Conservation (phyloP, 1,140 invertebrate genomes). For the Anthonomus grandis region DNA sequence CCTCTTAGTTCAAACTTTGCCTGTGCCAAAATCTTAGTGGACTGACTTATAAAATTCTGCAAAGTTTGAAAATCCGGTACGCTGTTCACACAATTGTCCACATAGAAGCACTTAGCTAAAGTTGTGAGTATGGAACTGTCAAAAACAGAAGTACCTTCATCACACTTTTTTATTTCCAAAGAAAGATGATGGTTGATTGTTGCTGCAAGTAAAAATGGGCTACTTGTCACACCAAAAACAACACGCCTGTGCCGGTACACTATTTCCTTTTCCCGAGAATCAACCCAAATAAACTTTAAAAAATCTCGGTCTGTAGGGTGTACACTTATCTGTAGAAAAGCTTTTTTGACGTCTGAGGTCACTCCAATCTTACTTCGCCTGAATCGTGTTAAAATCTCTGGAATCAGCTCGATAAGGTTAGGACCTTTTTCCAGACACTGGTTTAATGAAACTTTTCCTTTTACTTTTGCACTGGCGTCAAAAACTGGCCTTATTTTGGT, state of each 20-base stretch:
- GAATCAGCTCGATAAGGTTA: conserved; percentile 49
- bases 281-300: conserved; percentile 38
- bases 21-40: conserved; percentile 15
- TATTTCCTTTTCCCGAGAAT: conserved; percentile 19
- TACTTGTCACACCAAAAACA: conserved; percentile 36
- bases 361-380: conserved; percentile 41
- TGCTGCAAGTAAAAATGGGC: conserved; percentile 33
- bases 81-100: too few relatives aligned
- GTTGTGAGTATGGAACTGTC: too few relatives aligned
- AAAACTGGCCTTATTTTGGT: conserved; percentile 2
- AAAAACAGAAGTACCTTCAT: too few relatives aligned
- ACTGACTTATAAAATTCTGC: too few relatives aligned
- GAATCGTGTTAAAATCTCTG: conserved; percentile 44
- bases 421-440: conserved; percentile 36
- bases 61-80: too few relatives aligned
- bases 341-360: conserved; percentile 43
- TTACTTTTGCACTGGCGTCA: background rate
- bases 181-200: too few relatives aligned
- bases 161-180: too few relatives aligned
- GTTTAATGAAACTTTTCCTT: conserved; percentile 30
- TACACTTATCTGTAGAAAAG: conserved; percentile 8
- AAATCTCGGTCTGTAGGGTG: conserved; percentile 29
- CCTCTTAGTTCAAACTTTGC: conserved; percentile 34
- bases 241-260: conserved; percentile 29
- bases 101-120: too few relatives aligned